Evolutionary conservation across 2,797 vertebrate genomes (phyloP).

Genomic region (Capromys pilorides): DNA sequence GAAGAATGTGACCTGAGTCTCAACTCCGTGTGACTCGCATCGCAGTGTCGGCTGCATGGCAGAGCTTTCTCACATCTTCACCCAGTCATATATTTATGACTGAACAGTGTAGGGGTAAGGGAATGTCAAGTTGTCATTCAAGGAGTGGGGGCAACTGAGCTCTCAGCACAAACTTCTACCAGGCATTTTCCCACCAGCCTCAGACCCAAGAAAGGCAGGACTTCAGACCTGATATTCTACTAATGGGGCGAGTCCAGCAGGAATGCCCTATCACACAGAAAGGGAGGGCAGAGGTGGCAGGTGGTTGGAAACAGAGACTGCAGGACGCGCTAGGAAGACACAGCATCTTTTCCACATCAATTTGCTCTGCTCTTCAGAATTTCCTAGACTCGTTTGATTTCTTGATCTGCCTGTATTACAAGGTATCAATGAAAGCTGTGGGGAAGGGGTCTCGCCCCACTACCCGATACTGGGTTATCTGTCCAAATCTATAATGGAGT

Average conservation of each 20-base stretch:
- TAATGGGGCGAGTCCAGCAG: not conserved
- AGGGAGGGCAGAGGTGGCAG: not conserved
- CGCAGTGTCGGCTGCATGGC: not conserved
- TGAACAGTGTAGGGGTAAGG: not conserved
- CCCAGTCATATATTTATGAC: not conserved
- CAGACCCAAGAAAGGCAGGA: not conserved
- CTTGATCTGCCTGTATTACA: not conserved
- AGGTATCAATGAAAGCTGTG: not conserved
- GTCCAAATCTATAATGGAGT: not conserved
- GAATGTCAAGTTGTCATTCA: not conserved
- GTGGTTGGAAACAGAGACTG: not conserved
- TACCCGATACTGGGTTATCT: not conserved
- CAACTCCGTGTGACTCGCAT: not conserved
- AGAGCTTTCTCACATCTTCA: not conserved
- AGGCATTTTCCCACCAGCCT: not conserved
- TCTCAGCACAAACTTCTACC: too few relatives aligned
- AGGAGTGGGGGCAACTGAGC: not conserved
- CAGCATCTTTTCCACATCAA: not conserved
- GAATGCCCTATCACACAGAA: not conserved
- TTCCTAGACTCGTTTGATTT: rapidly evolving
- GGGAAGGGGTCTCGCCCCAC: not conserved
- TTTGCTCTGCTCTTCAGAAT: not conserved
- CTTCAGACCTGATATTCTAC: not conserved
- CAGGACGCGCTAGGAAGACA: not conserved
- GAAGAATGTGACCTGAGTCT: not conserved